Conservation (phyloP, 2,888 invertebrate genomes). For the Ophraella communa region DNA sequence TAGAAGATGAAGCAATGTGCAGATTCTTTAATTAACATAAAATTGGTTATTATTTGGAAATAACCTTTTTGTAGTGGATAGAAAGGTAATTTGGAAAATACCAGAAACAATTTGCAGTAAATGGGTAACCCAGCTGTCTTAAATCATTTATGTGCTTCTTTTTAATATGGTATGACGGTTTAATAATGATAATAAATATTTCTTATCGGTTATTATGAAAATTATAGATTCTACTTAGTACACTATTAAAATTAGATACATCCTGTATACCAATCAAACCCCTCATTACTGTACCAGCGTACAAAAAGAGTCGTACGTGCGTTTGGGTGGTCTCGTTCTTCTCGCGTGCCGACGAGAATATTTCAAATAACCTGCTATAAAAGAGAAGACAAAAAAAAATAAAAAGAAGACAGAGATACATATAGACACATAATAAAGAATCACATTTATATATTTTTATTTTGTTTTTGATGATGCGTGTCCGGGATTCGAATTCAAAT, state of each 20-base stretch:
- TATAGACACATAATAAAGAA: background rate
- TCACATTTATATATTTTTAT: slow-evolving; percentile 4
- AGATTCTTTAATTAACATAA: too few species aligned
- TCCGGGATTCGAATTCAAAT: background rate
- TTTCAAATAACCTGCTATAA: slow-evolving; percentile 18
- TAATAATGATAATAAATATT: too few species aligned
- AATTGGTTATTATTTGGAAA: too few species aligned
- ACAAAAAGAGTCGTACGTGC: background rate
- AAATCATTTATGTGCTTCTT: too few species aligned
- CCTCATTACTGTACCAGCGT: slow-evolving; percentile 13
- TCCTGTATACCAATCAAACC: background rate
- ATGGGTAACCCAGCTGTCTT: too few species aligned
- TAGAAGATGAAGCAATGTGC: too few species aligned
- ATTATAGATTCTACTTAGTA: too few species aligned
- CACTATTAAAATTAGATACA: background rate
- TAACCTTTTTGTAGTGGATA: too few species aligned
- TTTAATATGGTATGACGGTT: too few species aligned
- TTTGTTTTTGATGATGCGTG: slow-evolving; percentile 9
- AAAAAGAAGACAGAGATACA: background rate
- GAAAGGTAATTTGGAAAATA: too few species aligned
- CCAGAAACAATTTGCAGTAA: too few species aligned
- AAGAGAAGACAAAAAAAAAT: too few species aligned
- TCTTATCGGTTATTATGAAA: slow-evolving; percentile 17
- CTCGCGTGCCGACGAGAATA: slow-evolving; percentile 23
- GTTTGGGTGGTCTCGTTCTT: slow-evolving; percentile 30